A percentile compares a stretch with the other conserved stretches of the same genome.
phyloP scores from a whole-genome alignment of 2,113 vertebrate species.

The Perognathus longimembris region DNA sequence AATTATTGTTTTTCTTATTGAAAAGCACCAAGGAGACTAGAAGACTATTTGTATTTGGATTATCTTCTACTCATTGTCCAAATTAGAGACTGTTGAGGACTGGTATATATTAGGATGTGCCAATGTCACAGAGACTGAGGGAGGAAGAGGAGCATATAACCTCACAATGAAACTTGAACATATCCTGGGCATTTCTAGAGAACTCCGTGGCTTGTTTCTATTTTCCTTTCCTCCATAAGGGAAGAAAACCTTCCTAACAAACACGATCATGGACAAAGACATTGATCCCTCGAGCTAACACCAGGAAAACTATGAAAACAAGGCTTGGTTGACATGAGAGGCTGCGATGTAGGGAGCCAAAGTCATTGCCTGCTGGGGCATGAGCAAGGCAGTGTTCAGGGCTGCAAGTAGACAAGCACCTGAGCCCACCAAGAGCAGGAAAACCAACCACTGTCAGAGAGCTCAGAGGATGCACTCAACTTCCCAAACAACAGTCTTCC shows the following conservation, averaged over 20 bases:
- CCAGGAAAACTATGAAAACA: slow-evolving; percentile 58
- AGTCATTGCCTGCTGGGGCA: slow-evolving; percentile 26
- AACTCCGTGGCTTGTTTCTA: slow-evolving; percentile 48
- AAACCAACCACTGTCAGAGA: slow-evolving; percentile 71
- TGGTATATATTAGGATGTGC: background rate
- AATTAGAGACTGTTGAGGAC: slow-evolving; percentile 1
- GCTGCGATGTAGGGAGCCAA: slow-evolving; percentile 24
- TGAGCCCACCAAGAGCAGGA: slow-evolving; percentile 64
- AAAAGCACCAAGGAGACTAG: background rate
- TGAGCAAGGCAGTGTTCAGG: slow-evolving; percentile 80
- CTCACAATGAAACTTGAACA: slow-evolving; percentile 50
- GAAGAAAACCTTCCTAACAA: slow-evolving; percentile 65
- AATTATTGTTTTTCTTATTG: background rate
- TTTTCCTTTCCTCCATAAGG: slow-evolving; percentile 42
- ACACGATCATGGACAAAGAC: slow-evolving; percentile 53
- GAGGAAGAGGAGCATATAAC: slow-evolving; percentile 17
- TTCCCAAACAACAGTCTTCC: slow-evolving; percentile 81
- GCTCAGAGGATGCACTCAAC: slow-evolving; percentile 72
- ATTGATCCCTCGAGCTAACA: slow-evolving; percentile 62
- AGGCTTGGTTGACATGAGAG: slow-evolving; percentile 64
- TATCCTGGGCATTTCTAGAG: slow-evolving; percentile 26
- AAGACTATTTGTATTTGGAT: slow-evolving; percentile 30
- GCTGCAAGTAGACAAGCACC: slow-evolving; percentile 79
- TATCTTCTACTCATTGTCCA: slow-evolving; percentile 16
- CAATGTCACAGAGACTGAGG: background rate